Base-by-base conservation (phyloP, 1,140 invertebrate species). In the Drosophila parabipectinata region DNA sequence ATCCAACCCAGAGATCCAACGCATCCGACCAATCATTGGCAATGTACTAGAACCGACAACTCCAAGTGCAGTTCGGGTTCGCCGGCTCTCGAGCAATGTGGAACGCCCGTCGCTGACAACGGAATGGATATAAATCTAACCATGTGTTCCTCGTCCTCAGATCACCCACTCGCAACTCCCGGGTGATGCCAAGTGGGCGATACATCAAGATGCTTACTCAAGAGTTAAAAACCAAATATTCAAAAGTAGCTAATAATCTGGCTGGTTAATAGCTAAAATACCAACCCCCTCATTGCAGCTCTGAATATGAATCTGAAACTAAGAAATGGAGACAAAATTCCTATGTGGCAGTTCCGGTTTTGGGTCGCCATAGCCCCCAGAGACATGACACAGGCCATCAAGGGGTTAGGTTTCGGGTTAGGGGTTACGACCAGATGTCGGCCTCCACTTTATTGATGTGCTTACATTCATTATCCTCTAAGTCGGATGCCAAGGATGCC, bases 21-120 rank as follows among this genome's bases (percentile, higher is more conserved):
- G 62, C 51, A 81, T 76, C 74, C 83, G 79, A 88, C 83, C 82
- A 87, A 87, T 87, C 83, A 80, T 80, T 77, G 77, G 54, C 81
- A 85, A 85, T 85, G 81, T 85, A 74, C 77, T 85, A 85, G 81
- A 84, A 84, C 81, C 77, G 59, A 75, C 63, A 55, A 69, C 74
- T 69, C 53, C 59, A 37, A 39, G 41, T 12, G 52, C 63, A 58
- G 71, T 55, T 67, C 47, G 53, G 62, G 59, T 75, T 68, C 58
- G 77, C 21, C 59, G 71, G 80, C 72, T 76, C 63, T 44, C 62
- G 55, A 73, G 76, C 72, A 67, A 83, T 83, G 79, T 53, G 72
- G 58, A 47, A 68, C 77, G 82, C 82, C 83, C 78, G 64, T 63
- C 56, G 82, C 63, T 88, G 82, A 87, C 83, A 87, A 63, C 53